These are phyloP conservation scores for Manis pentadactyla DNA, from an alignment of 2,797 vertebrate genomes.

Conservation along the genomic window DNA sequence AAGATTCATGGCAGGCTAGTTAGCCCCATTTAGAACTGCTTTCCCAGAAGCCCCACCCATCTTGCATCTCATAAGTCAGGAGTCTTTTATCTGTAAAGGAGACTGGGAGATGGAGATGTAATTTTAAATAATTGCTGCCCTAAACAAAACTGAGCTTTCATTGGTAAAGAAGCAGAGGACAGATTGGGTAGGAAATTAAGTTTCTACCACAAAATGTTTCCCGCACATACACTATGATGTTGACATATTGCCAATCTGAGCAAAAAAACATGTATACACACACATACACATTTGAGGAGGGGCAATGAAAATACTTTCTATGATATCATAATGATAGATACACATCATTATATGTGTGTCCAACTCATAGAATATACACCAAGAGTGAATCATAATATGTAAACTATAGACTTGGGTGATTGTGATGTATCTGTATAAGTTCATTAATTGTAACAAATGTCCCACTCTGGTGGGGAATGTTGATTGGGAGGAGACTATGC, in stretches of 20 bases:
- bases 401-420: not conserved
- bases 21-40: not conserved
- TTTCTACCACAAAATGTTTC: not conserved
- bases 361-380: not conserved
- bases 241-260: not conserved
- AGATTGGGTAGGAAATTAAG: too few species aligned
- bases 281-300: too few species aligned
- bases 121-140: not conserved
- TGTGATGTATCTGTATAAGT: not conserved
- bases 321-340: not conserved
- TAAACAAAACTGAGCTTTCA: not conserved
- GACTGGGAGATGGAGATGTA: not conserved
- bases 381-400: not conserved
- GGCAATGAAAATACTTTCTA: not conserved
- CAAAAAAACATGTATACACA: not conserved
- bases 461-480: not conserved
- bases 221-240: not conserved
- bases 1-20: not conserved
- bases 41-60: not conserved
- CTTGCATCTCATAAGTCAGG: not conserved
- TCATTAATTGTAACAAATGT: not conserved
- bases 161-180: not conserved
- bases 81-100: not conserved
- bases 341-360: not conserved
- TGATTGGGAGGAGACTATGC: not conserved